Percentiles rank a stretch among this genome's conserved stretches.
Evolutionary conservation across 2,888 invertebrate species (phyloP).

Genomic region (Cephus rjabovi): DNA sequence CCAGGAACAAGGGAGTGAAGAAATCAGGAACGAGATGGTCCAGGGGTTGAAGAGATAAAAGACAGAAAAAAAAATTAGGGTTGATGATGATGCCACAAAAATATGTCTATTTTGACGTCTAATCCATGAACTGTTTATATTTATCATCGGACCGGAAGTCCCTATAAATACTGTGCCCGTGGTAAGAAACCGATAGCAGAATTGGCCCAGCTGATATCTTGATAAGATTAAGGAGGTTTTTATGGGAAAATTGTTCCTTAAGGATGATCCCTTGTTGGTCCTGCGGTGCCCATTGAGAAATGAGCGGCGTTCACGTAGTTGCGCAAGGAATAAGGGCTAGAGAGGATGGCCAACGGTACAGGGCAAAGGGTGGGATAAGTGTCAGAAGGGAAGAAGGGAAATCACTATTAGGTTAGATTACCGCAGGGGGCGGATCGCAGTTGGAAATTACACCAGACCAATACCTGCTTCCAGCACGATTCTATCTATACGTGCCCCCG

Average conservation of each 20-base stretch:
- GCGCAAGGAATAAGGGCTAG: not conserved
- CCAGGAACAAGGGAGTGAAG: not conserved
- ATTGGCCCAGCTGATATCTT: not conserved
- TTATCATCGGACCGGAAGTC: not conserved
- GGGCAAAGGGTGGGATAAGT: not conserved
- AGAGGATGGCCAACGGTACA: not conserved
- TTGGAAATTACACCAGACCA: constrained; percentile 27
- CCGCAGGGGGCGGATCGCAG: constrained; percentile 17
- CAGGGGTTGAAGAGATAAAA: not conserved
- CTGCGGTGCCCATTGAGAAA: constrained; percentile 3
- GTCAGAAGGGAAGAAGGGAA: constrained; percentile 11
- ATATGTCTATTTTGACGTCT: not conserved
- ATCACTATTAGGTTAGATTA: constrained; percentile 25
- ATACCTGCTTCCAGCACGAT: constrained; percentile 16
- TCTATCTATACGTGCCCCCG: constrained; percentile 7
- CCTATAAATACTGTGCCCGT: not conserved
- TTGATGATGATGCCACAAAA: not conserved
- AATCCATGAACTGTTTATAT: not conserved
- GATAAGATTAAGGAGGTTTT: not conserved
- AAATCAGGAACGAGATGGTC: not conserved
- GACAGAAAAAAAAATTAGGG: not conserved
- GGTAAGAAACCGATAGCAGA: not conserved
- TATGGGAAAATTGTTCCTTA: not conserved
- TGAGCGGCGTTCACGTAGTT: constrained; percentile 7
- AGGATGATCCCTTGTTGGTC: not conserved